Percentiles rank a stretch among this genome's conserved stretches.
phyloP scores from a whole-genome alignment of 2,113 vertebrate species.

The Xiphophorus couchianus region DNA sequence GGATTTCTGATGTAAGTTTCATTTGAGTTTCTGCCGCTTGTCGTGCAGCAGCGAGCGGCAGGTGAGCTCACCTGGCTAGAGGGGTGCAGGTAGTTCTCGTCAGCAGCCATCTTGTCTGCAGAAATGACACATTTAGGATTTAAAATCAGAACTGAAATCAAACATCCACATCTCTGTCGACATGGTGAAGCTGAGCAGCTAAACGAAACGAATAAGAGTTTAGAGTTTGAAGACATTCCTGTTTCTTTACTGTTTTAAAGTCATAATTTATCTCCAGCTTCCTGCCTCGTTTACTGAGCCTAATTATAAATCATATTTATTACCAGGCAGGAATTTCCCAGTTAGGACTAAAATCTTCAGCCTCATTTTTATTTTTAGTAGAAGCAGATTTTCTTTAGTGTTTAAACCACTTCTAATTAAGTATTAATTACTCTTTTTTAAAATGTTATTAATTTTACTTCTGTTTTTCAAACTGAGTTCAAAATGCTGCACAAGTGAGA shows the following conservation, averaged over 20 bases:
- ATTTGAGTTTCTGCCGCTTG: too few relatives aligned
- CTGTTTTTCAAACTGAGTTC: too few relatives aligned
- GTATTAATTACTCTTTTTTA: too few relatives aligned
- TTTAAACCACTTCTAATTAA: neutral
- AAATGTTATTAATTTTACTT: too few relatives aligned
- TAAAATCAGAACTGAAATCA: neutral
- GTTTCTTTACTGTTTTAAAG: neutral
- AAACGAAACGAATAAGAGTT: neutral
- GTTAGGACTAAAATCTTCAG: neutral
- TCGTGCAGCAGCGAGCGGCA: neutral
- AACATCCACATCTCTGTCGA: neutral
- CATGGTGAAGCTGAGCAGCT: neutral
- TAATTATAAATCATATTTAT: neutral
- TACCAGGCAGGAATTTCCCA: neutral
- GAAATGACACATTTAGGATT: neutral
- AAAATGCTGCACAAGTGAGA: too few relatives aligned
- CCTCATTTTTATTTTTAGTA: neutral
- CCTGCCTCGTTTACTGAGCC: neutral
- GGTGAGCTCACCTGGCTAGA: conserved; percentile 57
- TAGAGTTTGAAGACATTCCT: neutral
- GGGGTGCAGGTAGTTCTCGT: conserved; percentile 64
- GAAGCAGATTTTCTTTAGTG: neutral
- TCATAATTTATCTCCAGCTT: neutral
- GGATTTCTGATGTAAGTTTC: too few relatives aligned
- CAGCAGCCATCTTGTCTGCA: conserved; percentile 73